Evolutionary conservation across 30 jellyfish, hydroid and myxozoan genomes (phyloP).

Genomic region (Rhopilema esculentum): DNA sequence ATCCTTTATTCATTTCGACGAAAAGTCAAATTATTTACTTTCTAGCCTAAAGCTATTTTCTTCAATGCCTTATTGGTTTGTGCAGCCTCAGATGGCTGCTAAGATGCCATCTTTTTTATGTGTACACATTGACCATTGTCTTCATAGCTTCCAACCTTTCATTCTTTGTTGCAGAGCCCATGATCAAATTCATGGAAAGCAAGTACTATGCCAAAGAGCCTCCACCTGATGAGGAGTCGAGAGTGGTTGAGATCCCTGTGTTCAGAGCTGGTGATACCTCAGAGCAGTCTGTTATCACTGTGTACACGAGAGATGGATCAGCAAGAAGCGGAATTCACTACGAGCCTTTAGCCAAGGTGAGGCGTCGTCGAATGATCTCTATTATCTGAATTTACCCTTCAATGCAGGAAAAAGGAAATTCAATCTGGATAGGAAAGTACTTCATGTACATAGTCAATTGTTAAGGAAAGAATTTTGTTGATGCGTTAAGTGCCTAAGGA

Average conservation of each 20-base stretch:
- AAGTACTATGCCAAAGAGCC: conserved; percentile 90
- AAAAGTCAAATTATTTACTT: too few relatives aligned
- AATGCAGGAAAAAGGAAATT: too few relatives aligned
- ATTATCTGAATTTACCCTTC: not conserved
- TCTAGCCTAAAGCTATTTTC: too few relatives aligned
- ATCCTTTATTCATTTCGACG: too few relatives aligned
- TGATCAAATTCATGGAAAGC: conserved; percentile 76
- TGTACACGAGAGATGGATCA: conserved; percentile 94
- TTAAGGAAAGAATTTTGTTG: not conserved
- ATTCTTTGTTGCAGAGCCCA: conserved; percentile 66
- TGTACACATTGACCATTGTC: not conserved
- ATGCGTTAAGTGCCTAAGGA: too few relatives aligned
- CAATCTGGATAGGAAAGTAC: not conserved
- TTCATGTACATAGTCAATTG: not conserved
- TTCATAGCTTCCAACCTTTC: too few relatives aligned
- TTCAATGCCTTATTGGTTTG: too few relatives aligned
- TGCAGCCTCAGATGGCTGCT: too few relatives aligned
- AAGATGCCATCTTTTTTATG: too few relatives aligned
- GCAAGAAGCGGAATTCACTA: conserved; percentile 89
- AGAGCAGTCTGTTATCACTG: conserved; percentile 64
- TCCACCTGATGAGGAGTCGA: conserved; percentile 57
- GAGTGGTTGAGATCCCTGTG: conserved; percentile 73
- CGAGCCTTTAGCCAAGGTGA: conserved; percentile 91
- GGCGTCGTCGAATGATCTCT: not conserved
- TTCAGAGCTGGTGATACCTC: conserved; percentile 88